Conservation (phyloP, 2,888 invertebrate species). For the Polia nebulosa region DNA sequence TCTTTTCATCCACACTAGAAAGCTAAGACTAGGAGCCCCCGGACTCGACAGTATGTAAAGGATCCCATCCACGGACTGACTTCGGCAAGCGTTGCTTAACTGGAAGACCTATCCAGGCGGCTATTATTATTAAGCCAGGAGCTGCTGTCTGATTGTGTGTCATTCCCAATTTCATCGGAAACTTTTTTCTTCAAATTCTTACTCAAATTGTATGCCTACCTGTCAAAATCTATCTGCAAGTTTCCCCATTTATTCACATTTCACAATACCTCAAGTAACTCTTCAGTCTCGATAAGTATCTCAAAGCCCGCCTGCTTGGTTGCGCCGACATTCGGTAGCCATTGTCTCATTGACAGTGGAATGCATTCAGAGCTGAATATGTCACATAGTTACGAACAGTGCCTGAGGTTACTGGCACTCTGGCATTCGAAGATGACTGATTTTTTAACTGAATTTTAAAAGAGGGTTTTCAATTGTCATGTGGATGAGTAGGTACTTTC, state of each 20-base stretch:
- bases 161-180: too few relatives aligned
- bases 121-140: too few relatives aligned
- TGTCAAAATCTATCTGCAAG: too few relatives aligned
- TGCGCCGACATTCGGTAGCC: constrained; percentile 43
- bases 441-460: not conserved
- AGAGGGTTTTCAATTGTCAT: not conserved
- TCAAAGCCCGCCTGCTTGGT: constrained; percentile 9
- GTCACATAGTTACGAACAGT: constrained; percentile 48
- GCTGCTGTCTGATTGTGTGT: too few relatives aligned
- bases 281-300: constrained; percentile 27
- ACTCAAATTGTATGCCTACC: too few relatives aligned
- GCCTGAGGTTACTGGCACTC: constrained; percentile 38
- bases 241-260: not conserved
- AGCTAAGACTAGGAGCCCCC: too few relatives aligned
- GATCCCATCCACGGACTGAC: too few relatives aligned
- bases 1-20: too few relatives aligned
- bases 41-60: too few relatives aligned
- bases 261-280: not conserved
- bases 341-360: constrained; percentile 60
- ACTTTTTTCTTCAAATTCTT: too few relatives aligned
- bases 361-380: constrained; percentile 62
- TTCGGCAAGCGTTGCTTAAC: too few relatives aligned
- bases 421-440: constrained; percentile 17
- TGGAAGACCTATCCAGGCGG: too few relatives aligned
- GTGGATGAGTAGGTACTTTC: not conserved